A percentile compares a stretch with the other conserved stretches of the same genome.
Conservation (phyloP, 2,888 invertebrate species). For the Galerucella nymphaeae region DNA sequence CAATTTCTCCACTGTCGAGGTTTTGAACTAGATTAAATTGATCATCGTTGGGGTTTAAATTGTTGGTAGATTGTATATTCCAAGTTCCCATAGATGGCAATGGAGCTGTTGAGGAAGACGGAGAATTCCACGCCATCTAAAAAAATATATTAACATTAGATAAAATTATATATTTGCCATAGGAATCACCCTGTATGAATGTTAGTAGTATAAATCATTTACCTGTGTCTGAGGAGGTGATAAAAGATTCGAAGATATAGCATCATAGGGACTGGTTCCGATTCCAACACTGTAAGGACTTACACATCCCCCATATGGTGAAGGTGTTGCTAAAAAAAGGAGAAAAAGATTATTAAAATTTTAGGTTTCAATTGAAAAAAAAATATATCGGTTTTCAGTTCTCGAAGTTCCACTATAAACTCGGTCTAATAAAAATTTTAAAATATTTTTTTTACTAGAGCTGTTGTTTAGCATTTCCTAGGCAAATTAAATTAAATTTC, state of each 20-base stretch:
- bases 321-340: conserved; percentile 39
- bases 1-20: conserved; percentile 66
- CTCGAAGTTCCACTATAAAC: too few relatives aligned
- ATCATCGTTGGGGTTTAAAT: conserved; percentile 25
- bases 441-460: too few relatives aligned
- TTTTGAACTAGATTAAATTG: conserved; percentile 57
- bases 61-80: conserved; percentile 31
- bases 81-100: conserved; percentile 26
- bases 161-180: too few relatives aligned
- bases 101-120: conserved; percentile 13
- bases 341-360: neutral
- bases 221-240: conserved; percentile 31
- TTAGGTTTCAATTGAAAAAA: too few relatives aligned
- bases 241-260: conserved; percentile 24
- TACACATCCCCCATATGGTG: conserved; percentile 41
- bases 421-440: too few relatives aligned
- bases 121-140: conserved; percentile 30
- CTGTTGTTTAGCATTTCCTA: too few relatives aligned
- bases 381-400: too few relatives aligned
- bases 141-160: neutral
- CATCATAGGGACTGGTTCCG: conserved; percentile 15
- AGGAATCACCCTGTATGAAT: too few relatives aligned
- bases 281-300: conserved; percentile 29
- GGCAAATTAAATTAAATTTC: too few relatives aligned
- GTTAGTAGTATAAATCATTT: neutral